Evolutionary conservation across 2,888 invertebrate species (phyloP).

Genomic region (Liposcelis brunnea): DNA sequence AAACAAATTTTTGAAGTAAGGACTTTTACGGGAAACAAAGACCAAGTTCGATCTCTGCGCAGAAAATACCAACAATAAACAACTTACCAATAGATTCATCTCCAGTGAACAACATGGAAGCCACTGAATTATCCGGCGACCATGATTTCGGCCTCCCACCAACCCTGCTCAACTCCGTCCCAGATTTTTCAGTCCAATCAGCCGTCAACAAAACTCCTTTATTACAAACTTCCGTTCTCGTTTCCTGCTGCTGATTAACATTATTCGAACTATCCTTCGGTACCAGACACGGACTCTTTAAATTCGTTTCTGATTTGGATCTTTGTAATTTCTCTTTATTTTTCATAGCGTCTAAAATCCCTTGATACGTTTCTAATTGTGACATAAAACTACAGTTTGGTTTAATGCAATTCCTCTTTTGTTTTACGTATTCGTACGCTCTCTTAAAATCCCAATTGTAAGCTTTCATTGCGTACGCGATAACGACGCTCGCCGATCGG

Average conservation of each 20-base stretch:
- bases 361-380: slow-evolving; percentile 85
- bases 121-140: slow-evolving; percentile 50
- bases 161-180: slow-evolving; percentile 17
- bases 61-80: slow-evolving; percentile 16
- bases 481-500: slow-evolving; percentile 92
- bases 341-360: slow-evolving; percentile 90
- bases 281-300: slow-evolving; percentile 47
- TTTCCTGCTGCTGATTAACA: slow-evolving; percentile 12
- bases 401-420: slow-evolving; percentile 81
- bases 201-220: slow-evolving; percentile 29
- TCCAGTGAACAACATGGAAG: slow-evolving; percentile 32
- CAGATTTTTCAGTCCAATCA: slow-evolving; percentile 12
- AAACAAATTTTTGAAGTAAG: no score
- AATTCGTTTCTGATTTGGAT: slow-evolving; percentile 82
- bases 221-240: slow-evolving; percentile 30
- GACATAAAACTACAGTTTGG: slow-evolving; percentile 89
- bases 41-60: no score
- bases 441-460: slow-evolving; percentile 83
- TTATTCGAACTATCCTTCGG: slow-evolving; percentile 8
- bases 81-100: slow-evolving; percentile 18
- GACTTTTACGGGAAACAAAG: no score
- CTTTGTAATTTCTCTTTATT: slow-evolving; percentile 83
- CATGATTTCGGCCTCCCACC: slow-evolving; percentile 48
- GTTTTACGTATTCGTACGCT: slow-evolving; percentile 78
- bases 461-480: slow-evolving; percentile 97